Percentiles rank a stretch among this genome's conserved stretches.
These are phyloP conservation scores for Leptonema lineaticorne DNA, from an alignment of 1,140 invertebrate genomes.

Conservation along the genomic window DNA sequence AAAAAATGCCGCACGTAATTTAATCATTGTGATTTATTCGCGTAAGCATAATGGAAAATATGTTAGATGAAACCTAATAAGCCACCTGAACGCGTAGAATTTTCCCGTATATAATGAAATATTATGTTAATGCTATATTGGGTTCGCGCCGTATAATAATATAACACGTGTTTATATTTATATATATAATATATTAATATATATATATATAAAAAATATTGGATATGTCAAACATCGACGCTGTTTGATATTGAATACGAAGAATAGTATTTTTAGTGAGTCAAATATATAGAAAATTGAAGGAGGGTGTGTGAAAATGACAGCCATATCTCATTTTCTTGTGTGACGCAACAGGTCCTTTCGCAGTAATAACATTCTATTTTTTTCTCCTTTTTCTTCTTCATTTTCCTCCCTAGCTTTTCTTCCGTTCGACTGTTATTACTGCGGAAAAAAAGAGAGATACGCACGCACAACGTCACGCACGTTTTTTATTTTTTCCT, in stretches of 20 bases:
- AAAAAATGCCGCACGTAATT: no score
- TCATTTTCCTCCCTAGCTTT: background rate
- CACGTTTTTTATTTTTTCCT: background rate
- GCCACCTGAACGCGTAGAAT: no score
- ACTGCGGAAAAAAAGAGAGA: background rate
- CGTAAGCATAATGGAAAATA: no score
- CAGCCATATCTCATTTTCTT: conserved; percentile 19
- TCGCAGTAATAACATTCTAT: conserved; percentile 5
- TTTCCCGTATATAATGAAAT: no score
- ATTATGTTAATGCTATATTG: no score
- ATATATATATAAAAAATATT: background rate
- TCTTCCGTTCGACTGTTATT: background rate
- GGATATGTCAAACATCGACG: conserved; percentile 19
- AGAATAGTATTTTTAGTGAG: conserved; percentile 17
- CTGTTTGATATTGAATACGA: conserved; percentile 3
- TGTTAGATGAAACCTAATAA: no score
- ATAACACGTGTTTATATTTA: background rate
- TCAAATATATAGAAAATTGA: conserved; percentile 9
- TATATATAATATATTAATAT: background rate
- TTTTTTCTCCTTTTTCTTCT: background rate
- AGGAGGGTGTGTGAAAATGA: conserved; percentile 14
- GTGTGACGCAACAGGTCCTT: conserved; percentile 1
- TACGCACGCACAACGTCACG: no score
- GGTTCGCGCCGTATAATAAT: no score
- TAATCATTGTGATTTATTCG: no score